A percentile compares a stretch with the other conserved stretches of the same genome.
These are phyloP conservation scores for Thysanoteuthis rhombus DNA, from an alignment of 2,888 invertebrate genomes.

Conservation along the genomic window DNA sequence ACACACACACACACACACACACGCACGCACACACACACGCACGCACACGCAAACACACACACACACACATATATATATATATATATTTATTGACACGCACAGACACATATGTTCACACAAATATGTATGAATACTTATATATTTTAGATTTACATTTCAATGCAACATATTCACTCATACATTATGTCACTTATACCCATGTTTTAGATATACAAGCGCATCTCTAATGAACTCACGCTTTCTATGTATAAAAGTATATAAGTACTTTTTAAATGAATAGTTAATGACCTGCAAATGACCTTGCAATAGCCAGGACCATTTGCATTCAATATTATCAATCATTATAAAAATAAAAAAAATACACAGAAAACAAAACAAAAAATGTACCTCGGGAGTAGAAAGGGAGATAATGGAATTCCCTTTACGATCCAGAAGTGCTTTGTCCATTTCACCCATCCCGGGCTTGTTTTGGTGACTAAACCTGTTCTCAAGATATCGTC, in stretches of 20 bases:
- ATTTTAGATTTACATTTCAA: neutral
- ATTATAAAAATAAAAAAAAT: neutral
- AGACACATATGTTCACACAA: neutral
- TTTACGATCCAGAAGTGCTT: neutral
- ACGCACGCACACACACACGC: no score
- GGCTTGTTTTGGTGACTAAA: neutral
- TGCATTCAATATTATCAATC: neutral
- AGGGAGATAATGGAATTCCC: neutral
- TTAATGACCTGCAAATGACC: conserved; percentile 12
- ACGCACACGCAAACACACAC: neutral
- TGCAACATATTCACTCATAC: neutral
- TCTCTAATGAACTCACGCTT: no score
- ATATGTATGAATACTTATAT: no score
- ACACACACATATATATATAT: neutral
- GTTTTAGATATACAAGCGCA: no score
- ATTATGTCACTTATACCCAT: neutral
- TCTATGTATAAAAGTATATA: neutral
- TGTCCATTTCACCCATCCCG: neutral
- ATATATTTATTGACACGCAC: neutral
- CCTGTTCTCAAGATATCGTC: neutral
- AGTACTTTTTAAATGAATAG: neutral
- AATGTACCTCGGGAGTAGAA: neutral
- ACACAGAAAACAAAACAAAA: neutral
- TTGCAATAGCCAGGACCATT: neutral
- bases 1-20: no score